These are phyloP conservation scores for Dasysyrphus albostriatus DNA, from an alignment of 2,888 invertebrate species.

Conservation along the genomic window DNA sequence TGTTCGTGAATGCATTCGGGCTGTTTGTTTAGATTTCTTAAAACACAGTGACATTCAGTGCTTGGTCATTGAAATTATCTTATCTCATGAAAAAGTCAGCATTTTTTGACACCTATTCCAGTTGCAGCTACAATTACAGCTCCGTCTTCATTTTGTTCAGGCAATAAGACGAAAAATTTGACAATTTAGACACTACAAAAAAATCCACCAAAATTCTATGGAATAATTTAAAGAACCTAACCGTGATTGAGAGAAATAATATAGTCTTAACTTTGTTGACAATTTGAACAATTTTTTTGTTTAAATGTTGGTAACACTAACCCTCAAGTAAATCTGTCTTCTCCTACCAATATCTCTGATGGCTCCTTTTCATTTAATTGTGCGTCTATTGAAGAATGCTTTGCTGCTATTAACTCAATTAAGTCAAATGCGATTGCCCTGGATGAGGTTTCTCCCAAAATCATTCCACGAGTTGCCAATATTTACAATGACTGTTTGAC, in stretches of 20 bases:
- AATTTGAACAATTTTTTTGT: not conserved
- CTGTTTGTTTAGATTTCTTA: not conserved
- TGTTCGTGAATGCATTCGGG: not conserved
- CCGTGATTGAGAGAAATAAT: not conserved
- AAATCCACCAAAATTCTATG: not conserved
- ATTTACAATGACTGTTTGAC: constrained; percentile 5
- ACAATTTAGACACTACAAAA: not conserved
- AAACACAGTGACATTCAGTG: too few species aligned
- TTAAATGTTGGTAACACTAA: not conserved
- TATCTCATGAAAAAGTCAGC: not conserved
- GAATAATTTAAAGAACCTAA: not conserved
- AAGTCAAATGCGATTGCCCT: too few species aligned
- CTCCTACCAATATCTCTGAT: not conserved
- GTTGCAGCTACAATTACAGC: too few species aligned
- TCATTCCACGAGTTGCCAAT: not conserved
- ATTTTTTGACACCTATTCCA: too few species aligned
- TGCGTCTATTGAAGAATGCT: too few species aligned
- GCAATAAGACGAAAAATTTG: too few species aligned
- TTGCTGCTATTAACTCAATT: too few species aligned
- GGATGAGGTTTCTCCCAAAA: too few species aligned
- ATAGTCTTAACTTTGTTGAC: not conserved
- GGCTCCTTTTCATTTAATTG: not conserved
- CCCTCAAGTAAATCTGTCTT: not conserved
- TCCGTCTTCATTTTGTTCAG: too few species aligned
- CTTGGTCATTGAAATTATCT: not conserved